Evolutionary conservation across 2,888 invertebrate species (phyloP).

Genomic region (Pharmacophagus antenor): DNA sequence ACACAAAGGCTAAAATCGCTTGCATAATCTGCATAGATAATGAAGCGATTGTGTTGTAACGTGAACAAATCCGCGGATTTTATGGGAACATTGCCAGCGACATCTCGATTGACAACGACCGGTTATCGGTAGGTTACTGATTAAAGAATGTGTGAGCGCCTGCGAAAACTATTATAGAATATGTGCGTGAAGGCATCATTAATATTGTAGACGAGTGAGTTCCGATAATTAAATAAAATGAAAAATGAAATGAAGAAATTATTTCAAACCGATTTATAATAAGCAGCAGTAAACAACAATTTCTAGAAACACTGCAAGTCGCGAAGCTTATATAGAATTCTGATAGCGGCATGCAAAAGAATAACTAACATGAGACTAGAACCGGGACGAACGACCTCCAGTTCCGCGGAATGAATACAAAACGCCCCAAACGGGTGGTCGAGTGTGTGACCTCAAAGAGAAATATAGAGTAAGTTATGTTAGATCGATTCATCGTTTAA

Average conservation of each 20-base stretch:
- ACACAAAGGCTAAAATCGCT: slow-evolving; percentile 16
- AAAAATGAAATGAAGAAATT: no score
- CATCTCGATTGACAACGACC: slow-evolving; percentile 50
- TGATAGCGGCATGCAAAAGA: slow-evolving; percentile 60
- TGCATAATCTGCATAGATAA: slow-evolving; percentile 4
- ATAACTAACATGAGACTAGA: slow-evolving; percentile 62
- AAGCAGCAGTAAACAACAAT: no score
- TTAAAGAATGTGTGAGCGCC: slow-evolving; percentile 39
- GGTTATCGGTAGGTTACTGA: slow-evolving; percentile 42
- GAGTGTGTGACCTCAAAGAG: slow-evolving; percentile 41
- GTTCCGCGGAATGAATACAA: slow-evolving; percentile 68
- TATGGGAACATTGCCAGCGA: slow-evolving; percentile 57
- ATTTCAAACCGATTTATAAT: no score
- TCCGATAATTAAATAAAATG: not conserved
- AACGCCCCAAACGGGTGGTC: slow-evolving; percentile 44
- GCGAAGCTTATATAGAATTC: slow-evolving; percentile 65
- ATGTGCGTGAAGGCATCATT: no score
- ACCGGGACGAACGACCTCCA: slow-evolving; percentile 79
- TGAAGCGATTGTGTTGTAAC: slow-evolving; percentile 27
- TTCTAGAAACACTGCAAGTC: not conserved
- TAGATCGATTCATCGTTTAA: not conserved
- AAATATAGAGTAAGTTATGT: slow-evolving; percentile 11
- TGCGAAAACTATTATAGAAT: slow-evolving; percentile 38
- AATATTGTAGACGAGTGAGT: not conserved
- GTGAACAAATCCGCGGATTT: slow-evolving; percentile 51